phyloP scores from a whole-genome alignment of 2,113 vertebrate species.

The Apteryx mantelli region DNA sequence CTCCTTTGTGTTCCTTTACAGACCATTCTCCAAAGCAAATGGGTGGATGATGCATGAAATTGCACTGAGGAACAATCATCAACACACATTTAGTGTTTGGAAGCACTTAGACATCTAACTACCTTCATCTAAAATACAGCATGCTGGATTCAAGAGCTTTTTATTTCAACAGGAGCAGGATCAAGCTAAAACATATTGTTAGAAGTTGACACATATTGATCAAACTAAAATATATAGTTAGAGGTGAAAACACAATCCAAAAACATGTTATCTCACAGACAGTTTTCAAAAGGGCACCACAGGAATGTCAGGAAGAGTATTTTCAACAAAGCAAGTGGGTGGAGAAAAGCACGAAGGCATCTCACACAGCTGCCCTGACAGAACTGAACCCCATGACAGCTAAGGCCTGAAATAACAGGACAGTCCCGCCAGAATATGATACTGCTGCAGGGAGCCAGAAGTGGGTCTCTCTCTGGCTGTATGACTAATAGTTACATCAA shows the following conservation, averaged over 20 bases:
- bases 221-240: background rate
- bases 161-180: background rate
- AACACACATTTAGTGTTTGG: background rate
- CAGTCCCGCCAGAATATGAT: background rate
- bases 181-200: background rate
- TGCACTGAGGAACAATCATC: background rate
- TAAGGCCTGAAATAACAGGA: background rate
- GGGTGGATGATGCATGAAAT: background rate
- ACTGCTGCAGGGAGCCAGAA: background rate
- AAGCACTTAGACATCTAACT: background rate
- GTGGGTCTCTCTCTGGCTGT: background rate
- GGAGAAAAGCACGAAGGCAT: slow-evolving; percentile 13
- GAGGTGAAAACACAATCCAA: background rate
- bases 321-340: background rate
- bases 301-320: background rate
- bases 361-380: slow-evolving; percentile 6
- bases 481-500: background rate
- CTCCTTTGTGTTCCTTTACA: background rate
- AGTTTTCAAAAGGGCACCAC: background rate
- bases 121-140: background rate
- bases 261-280: background rate
- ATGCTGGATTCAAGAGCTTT: background rate
- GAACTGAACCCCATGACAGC: background rate
- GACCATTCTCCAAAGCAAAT: background rate
- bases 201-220: background rate